Conservation (phyloP, 1,140 invertebrate species). For the Orius laevigatus region DNA sequence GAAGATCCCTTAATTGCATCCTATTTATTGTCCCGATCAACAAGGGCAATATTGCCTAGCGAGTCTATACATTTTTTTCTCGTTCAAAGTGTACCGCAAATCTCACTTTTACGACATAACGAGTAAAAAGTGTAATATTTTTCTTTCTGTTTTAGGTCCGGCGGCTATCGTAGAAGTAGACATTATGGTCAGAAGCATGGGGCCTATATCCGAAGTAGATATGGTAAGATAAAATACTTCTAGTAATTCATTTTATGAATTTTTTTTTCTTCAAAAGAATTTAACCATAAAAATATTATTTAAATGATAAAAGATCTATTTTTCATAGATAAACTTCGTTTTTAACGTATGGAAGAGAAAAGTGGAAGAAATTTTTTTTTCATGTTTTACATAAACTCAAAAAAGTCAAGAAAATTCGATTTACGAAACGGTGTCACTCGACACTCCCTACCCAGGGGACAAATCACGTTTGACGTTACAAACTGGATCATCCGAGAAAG, state of each 20-base stretch:
- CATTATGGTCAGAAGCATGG: constrained; percentile 75
- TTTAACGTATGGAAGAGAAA: neutral
- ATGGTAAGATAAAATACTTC: constrained; percentile 42
- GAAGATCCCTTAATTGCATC: no score
- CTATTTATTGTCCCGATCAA: no score
- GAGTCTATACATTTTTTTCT: neutral
- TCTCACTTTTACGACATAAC: neutral
- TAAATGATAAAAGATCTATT: neutral
- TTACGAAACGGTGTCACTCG: no score
- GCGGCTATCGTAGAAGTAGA: constrained; percentile 69
- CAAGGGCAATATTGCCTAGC: neutral
- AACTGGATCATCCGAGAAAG: no score
- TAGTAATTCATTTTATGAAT: neutral
- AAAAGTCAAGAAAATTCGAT: neutral
- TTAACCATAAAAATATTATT: neutral
- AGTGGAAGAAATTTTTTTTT: neutral
- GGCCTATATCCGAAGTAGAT: constrained; percentile 72
- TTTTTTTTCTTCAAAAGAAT: neutral
- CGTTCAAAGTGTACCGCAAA: neutral
- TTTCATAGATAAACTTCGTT: neutral
- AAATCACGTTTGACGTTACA: no score
- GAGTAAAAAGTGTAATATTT: neutral
- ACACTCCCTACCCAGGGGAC: no score
- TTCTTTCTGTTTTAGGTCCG: constrained; percentile 35
- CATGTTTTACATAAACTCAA: neutral